Percentiles rank a stretch among this genome's conserved stretches.
Conservation (phyloP, 2,797 vertebrate species). For the Cyclura pinguis region DNA sequence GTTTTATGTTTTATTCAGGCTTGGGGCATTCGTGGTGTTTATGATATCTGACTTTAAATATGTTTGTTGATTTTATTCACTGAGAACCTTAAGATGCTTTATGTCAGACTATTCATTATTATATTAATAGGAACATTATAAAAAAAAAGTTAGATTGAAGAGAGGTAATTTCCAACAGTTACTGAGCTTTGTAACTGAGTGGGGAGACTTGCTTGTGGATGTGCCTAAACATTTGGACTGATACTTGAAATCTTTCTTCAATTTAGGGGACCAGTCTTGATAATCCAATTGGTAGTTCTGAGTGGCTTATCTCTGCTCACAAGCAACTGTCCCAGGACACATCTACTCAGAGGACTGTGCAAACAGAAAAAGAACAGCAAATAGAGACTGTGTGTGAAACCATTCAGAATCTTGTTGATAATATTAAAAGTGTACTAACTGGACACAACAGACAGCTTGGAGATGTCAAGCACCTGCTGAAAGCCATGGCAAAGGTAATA, state of each 20-base stretch:
- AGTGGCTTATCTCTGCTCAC: constrained; percentile 94
- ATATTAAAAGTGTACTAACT: constrained; percentile 93
- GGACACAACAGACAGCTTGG: constrained; percentile 96
- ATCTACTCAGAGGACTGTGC: constrained; percentile 84
- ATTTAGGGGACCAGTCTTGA: constrained; percentile 88
- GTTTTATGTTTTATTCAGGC: not conserved
- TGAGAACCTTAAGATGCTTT: not conserved
- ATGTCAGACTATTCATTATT: not conserved
- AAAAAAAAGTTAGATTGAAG: not conserved
- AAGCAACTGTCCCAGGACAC: constrained; percentile 93
- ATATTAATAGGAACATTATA: not conserved
- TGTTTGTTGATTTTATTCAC: not conserved
- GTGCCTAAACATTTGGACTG: constrained; percentile 39
- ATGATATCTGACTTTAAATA: not conserved
- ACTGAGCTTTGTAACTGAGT: no score
- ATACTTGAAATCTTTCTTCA: constrained; percentile 48
- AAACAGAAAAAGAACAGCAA: constrained; percentile 94
- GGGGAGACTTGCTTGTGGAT: not conserved
- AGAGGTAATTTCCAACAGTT: not conserved
- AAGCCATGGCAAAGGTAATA: constrained; percentile 97
- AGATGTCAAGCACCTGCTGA: constrained; percentile 96
- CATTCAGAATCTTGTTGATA: constrained; percentile 94
- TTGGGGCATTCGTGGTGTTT: not conserved
- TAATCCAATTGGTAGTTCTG: constrained; percentile 90
- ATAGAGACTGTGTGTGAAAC: constrained; percentile 92